Evolutionary conservation across 2,797 vertebrate species (phyloP), one percentile per base, ranked within the genome.

Genomic region (Oryzias dopingdopingensis): DNA sequence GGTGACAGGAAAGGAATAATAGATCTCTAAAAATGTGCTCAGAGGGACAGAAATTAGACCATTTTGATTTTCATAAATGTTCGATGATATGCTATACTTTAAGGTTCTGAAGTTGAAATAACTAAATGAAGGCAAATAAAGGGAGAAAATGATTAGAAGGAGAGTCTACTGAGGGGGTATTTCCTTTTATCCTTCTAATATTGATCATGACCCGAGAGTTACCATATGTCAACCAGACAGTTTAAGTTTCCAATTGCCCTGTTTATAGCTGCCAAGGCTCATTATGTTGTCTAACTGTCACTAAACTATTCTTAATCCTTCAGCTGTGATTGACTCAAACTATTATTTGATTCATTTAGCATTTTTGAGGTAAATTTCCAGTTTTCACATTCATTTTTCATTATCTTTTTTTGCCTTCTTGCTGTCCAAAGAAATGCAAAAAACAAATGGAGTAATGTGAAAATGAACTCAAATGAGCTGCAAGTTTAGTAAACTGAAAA

Each of bases 181-280:
- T 47, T 23, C 26, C 57, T 77, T 75, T 69, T 58, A 75, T 79
- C 72, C 67, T 88, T 91, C 85, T 75, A 84, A 90, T 92, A 94
- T 92, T 90, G 92, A 93, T 92, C 83, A 70, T 74, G 78, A 81
- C 83, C 83, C 77, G 85, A 73, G 80, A 80, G 67, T 68, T 82
- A 80, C 79, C 84, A 90, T 82, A 91, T 92, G 85, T 84, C 79
- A 85, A 77, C 69, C 72, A 83, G 84, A 76, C 76, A 84, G 87
- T 85, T 88, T 75, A 78, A 86, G 75, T 87, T 90, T 90, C 81
- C 70, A 52, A 45, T 45, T 50, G 82, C 65, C 10, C 65, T 81
- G 80, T 87, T 91, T 88, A 89, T 88, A 84, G 73, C 84, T 84
- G 82, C 70, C 76, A 80, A 61, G 67, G 59, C 67, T 75, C 55